Evolutionary conservation across 2,888 invertebrate genomes (phyloP).

Genomic region (Anaspis maculata): DNA sequence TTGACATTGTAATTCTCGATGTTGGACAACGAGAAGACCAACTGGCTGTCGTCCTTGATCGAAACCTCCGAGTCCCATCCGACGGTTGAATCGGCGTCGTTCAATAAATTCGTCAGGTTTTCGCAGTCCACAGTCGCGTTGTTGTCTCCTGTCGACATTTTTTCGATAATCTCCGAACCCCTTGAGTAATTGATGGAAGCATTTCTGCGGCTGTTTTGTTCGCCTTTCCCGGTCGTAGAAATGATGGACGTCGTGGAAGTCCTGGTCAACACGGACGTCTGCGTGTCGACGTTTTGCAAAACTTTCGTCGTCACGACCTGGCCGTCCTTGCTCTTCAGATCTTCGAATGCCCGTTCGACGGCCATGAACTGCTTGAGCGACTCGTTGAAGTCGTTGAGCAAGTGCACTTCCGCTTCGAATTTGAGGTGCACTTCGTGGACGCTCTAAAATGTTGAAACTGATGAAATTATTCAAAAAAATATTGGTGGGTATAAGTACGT

Average conservation of each 20-base stretch:
- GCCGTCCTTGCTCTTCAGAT: conserved; percentile 22
- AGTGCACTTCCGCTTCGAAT: conserved; percentile 52
- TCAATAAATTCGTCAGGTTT: no score
- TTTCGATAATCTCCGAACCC: conserved; percentile 25
- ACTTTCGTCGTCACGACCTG: conserved; percentile 16
- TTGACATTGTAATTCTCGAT: conserved; percentile 2
- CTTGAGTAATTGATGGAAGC: conserved; percentile 31
- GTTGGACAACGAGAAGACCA: conserved; percentile 4
- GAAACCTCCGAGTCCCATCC: conserved; percentile 8
- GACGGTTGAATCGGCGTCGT: no score
- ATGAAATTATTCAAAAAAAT: background rate
- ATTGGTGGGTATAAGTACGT: no score
- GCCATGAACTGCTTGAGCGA: conserved; percentile 49
- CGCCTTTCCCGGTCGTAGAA: background rate
- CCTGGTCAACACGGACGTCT: conserved; percentile 25
- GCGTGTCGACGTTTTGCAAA: conserved; percentile 28
- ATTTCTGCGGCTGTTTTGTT: background rate
- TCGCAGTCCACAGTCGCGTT: conserved; percentile 9
- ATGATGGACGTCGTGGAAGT: conserved; percentile 1
- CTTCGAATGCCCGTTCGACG: conserved; percentile 44
- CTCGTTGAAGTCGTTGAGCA: conserved; percentile 53
- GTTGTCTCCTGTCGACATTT: conserved; percentile 10
- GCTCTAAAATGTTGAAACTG: background rate
- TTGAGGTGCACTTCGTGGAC: conserved; percentile 49
- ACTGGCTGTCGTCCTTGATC: conserved; percentile 2